Evolutionary conservation across 2,797 vertebrate genomes (phyloP), one percentile per base, ranked within the genome.

Genomic region (Phrynocephalus vlangalii): DNA sequence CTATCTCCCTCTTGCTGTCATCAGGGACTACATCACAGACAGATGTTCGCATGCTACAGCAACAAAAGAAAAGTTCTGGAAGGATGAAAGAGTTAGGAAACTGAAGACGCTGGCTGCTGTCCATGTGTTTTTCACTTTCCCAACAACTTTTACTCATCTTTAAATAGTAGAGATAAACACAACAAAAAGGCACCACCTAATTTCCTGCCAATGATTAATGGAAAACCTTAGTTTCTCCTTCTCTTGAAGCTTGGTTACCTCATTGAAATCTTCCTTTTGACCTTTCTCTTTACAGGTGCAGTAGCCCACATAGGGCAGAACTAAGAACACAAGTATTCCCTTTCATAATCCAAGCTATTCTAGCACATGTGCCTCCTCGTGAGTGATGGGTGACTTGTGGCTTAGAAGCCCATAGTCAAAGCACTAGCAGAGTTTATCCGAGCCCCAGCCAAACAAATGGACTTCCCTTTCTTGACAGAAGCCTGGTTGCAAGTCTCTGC

Each of bases 191-290:
- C 10, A n/a, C 18, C 3, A 24, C 50, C 70, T 18, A 66, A 79
- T 79, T 88, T 81, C 83, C 87, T 70, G 78, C 56, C 70, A 38
- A 11, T 79, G 76, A 88, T 85, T 82, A 85, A 75, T 85, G 82
- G 77, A 79, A 85, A 84, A 68, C 48, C 79, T 67, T 33, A 24
- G 20, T 66, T 68, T 85, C 85, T 71, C 63, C n/a, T 85, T 75
- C 75, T 85, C 78, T 81, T 18, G 18, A 24, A 76, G 30, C 24
- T 44, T 0, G 22, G 60, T 56, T 81, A 50, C 50, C 30, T 85
- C 26, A n/a, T 13, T 30, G 60, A 33, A 24, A 16, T 50, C 48
- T 88, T 68, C 26, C 56, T 88, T 71, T 63, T 76, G 71, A 56
- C 38, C 60, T 66, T 66, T 82, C 60, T 30, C 2, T 82, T 60